These are phyloP conservation scores for Paratilapia polleni DNA, from an alignment of 2,113 vertebrate genomes.

Conservation along the genomic window DNA sequence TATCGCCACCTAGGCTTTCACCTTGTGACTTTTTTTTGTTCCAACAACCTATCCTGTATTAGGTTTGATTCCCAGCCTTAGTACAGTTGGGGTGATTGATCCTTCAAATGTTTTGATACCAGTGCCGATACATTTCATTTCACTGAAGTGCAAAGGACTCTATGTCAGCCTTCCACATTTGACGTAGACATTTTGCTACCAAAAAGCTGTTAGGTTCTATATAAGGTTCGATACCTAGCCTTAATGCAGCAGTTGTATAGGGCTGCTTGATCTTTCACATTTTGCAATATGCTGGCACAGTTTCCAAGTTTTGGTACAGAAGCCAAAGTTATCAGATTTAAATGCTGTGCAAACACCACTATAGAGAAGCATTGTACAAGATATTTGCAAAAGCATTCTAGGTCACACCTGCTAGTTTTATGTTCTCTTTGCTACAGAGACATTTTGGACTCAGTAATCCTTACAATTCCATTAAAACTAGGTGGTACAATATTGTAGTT, in stretches of 20 bases:
- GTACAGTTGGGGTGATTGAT: background rate
- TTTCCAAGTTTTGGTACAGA: background rate
- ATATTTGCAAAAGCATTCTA: background rate
- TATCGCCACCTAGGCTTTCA: too few relatives aligned
- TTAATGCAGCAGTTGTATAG: background rate
- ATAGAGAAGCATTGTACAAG: background rate
- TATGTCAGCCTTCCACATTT: background rate
- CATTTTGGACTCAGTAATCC: background rate
- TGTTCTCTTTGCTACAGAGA: too few relatives aligned
- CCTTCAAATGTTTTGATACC: background rate
- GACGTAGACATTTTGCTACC: background rate
- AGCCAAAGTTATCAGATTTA: background rate
- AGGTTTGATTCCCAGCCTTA: background rate
- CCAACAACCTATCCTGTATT: background rate
- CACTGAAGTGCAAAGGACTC: background rate
- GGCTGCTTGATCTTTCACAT: background rate
- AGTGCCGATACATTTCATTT: background rate
- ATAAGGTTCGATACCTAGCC: background rate
- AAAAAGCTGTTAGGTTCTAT: background rate
- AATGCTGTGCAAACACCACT: background rate
- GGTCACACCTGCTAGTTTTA: background rate
- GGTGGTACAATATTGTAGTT: background rate
- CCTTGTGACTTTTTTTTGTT: too few relatives aligned
- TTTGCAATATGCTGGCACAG: background rate
- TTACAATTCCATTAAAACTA: background rate